These are phyloP conservation scores for Scyliorhinus canicula DNA, from an alignment of 2,797 vertebrate species.

Conservation along the genomic window DNA sequence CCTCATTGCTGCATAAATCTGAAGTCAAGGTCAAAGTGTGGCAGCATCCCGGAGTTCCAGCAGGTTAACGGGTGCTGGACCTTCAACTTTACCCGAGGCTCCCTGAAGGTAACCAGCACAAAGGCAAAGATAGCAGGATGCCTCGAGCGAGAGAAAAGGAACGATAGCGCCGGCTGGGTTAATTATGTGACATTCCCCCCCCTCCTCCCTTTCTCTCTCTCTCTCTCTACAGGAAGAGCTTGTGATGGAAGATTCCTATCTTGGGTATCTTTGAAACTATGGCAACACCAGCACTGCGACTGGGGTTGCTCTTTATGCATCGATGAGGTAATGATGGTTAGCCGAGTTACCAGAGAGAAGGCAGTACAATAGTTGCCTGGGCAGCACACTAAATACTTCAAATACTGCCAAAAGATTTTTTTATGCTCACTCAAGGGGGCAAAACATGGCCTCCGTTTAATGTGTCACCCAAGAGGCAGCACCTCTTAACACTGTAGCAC, in stretches of 20 bases:
- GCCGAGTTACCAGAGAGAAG: neutral
- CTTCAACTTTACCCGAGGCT: neutral
- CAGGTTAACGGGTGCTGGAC: too few relatives aligned
- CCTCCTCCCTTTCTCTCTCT: neutral
- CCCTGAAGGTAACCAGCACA: neutral
- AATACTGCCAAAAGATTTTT: neutral
- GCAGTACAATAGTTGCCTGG: conserved; percentile 1
- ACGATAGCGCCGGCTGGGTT: neutral
- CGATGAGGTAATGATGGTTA: neutral
- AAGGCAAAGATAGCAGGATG: neutral
- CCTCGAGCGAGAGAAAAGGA: neutral
- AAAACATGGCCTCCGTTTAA: neutral
- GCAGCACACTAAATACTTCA: neutral
- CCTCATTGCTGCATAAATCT: neutral
- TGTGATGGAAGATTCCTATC: neutral
- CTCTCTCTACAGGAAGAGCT: neutral
- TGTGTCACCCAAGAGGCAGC: neutral
- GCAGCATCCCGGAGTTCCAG: neutral
- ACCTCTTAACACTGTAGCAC: neutral
- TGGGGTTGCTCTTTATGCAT: neutral
- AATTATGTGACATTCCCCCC: neutral
- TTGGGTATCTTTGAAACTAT: neutral
- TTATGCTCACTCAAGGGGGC: neutral
- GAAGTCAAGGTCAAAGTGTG: neutral
- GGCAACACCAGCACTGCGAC: neutral